Conservation (phyloP, 1,140 invertebrate genomes). For the Drosophila bifasciata region DNA sequence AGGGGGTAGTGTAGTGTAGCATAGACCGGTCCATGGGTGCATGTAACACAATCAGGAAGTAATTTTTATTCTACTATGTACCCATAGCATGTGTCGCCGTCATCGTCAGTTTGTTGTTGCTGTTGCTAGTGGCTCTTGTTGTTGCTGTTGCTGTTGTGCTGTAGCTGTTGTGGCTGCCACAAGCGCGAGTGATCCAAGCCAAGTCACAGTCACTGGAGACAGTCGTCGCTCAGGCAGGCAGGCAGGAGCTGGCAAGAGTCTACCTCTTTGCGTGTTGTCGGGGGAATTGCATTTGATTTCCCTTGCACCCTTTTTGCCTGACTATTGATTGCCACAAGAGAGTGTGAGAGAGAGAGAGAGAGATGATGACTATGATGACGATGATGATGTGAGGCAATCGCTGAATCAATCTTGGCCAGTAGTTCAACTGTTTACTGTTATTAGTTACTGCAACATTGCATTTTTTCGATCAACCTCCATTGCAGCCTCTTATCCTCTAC, state of each 20-base stretch:
- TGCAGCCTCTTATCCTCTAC: no score
- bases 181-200: slow-evolving; percentile 51
- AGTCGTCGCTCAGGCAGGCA: slow-evolving; percentile 54
- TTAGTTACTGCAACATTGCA: slow-evolving; percentile 54
- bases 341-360: no score
- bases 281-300: slow-evolving; percentile 44
- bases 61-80: slow-evolving; percentile 64
- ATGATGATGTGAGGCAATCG: slow-evolving; percentile 69
- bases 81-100: slow-evolving; percentile 69
- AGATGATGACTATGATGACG: slow-evolving; percentile 49
- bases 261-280: slow-evolving; percentile 45
- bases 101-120: slow-evolving; percentile 50
- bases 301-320: slow-evolving; percentile 5
- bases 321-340: slow-evolving; percentile 46
- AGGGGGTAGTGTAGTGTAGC: no score
- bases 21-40: slow-evolving; percentile 45
- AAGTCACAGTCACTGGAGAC: slow-evolving; percentile 57
- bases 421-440: slow-evolving; percentile 73
- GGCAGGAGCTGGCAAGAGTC: slow-evolving; percentile 27
- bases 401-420: slow-evolving; percentile 74
- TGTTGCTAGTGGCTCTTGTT: background rate
- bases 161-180: slow-evolving; percentile 14
- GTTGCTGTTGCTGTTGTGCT: slow-evolving; percentile 23
- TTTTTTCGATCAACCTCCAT: slow-evolving; percentile 30
- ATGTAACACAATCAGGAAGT: slow-evolving; percentile 73